Conservation (phyloP, 1,140 invertebrate species). For the Antheraea mylitta region DNA sequence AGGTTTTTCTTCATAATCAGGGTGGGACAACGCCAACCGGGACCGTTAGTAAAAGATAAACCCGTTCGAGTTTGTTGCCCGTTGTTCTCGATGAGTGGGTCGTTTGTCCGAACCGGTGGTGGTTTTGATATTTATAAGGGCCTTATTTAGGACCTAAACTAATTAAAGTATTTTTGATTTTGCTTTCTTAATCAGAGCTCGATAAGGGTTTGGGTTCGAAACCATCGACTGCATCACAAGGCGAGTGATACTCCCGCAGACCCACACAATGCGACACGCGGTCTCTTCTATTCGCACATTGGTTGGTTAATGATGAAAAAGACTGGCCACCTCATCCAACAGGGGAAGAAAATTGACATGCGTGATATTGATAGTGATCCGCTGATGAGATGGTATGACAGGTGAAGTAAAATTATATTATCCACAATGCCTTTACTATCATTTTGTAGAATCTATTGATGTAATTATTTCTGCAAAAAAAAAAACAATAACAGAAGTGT, state of each 20-base stretch:
- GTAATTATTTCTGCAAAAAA: too few relatives aligned
- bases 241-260: conserved; percentile 17
- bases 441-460: too few relatives aligned
- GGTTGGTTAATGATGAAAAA: conserved; percentile 80
- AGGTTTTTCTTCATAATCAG: too few relatives aligned
- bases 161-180: too few relatives aligned
- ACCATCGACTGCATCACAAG: conserved; percentile 19
- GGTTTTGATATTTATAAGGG: too few relatives aligned
- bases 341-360: conserved; percentile 77
- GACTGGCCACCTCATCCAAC: conserved; percentile 77
- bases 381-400: conserved; percentile 83
- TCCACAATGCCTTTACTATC: too few relatives aligned
- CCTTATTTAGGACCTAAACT: too few relatives aligned
- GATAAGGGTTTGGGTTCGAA: conserved; percentile 10
- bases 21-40: too few relatives aligned
- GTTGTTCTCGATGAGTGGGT: too few relatives aligned
- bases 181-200: conserved; percentile 2
- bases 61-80: too few relatives aligned
- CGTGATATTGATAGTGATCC: conserved; percentile 83
- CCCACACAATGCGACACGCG: conserved; percentile 75
- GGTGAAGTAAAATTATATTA: conserved; percentile 34
- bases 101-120: too few relatives aligned
- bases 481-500: too few relatives aligned
- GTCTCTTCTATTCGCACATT: conserved; percentile 81
- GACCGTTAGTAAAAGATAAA: not conserved